phyloP scores from a whole-genome alignment of 2,113 vertebrate species.

The Varanus salvator region DNA sequence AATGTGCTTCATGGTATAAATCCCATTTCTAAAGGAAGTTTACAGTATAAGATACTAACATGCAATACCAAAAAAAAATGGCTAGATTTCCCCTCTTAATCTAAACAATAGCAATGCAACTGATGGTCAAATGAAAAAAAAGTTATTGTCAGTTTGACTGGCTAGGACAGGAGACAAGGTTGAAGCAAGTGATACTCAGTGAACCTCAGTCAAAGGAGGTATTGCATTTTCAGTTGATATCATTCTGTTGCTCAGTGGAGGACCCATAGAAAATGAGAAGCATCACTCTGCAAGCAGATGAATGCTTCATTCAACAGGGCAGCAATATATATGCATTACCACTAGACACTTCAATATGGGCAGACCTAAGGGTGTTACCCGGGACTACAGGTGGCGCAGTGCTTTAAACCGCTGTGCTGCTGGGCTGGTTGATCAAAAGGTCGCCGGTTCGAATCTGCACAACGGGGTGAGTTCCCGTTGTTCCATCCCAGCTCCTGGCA shows the following conservation, averaged over 20 bases:
- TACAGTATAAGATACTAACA: no score
- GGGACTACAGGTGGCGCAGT: no score
- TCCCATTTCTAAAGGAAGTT: not conserved
- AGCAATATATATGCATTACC: not conserved
- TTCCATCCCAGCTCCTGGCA: no score
- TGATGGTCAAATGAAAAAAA: not conserved
- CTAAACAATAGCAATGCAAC: not conserved
- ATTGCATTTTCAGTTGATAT: not conserved
- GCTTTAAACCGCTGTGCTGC: no score
- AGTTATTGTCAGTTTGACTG: not conserved
- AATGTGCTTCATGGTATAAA: not conserved
- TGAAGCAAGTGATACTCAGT: not conserved
- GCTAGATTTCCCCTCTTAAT: not conserved
- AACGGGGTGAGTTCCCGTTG: no score
- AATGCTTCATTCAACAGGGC: not conserved
- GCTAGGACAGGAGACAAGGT: not conserved
- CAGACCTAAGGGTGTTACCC: not conserved
- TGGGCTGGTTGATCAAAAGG: no score
- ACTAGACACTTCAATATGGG: not conserved
- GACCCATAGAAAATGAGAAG: not conserved
- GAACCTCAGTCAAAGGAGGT: not conserved
- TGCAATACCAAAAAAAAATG: not conserved
- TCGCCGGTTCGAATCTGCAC: no score
- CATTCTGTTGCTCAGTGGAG: not conserved
- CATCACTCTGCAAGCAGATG: not conserved